Percentiles rank a stretch among this genome's conserved stretches.
Conservation (phyloP, 2,797 vertebrate genomes). For the Threskiornis aethiopicus region DNA sequence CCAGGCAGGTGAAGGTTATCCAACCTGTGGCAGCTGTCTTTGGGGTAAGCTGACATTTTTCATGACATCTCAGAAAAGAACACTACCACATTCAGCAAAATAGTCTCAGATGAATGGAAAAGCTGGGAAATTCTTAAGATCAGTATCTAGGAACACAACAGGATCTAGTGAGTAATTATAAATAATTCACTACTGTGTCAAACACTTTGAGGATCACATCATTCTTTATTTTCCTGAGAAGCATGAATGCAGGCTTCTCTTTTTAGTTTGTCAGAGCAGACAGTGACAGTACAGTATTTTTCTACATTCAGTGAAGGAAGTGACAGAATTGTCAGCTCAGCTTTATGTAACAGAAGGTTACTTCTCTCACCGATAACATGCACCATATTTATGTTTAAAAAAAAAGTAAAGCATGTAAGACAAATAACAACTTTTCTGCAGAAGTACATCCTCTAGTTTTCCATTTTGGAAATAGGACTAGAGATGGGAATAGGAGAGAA, state of each 20-base stretch:
- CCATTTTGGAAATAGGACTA: background rate
- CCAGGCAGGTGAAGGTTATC: background rate
- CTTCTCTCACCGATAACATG: background rate
- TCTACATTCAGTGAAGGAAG: background rate
- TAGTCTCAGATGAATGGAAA: background rate
- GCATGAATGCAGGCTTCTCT: background rate
- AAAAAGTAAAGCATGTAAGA: background rate
- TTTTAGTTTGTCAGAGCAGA: background rate
- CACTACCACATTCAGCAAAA: background rate
- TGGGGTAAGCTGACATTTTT: background rate
- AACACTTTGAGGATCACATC: background rate
- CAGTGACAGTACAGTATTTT: background rate
- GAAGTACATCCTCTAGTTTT: background rate
- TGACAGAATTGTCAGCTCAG: background rate
- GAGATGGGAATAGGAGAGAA: background rate
- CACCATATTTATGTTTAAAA: background rate
- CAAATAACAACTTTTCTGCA: background rate
- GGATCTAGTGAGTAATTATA: background rate
- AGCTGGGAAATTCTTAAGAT: background rate
- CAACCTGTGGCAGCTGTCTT: background rate
- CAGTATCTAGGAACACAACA: background rate
- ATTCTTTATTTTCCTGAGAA: background rate
- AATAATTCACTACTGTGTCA: background rate
- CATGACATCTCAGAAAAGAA: background rate
- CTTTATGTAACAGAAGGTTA: conserved; percentile 1